Base-by-base conservation (phyloP, 2,113 vertebrate genomes). In the Chloroceryle aenea region DNA sequence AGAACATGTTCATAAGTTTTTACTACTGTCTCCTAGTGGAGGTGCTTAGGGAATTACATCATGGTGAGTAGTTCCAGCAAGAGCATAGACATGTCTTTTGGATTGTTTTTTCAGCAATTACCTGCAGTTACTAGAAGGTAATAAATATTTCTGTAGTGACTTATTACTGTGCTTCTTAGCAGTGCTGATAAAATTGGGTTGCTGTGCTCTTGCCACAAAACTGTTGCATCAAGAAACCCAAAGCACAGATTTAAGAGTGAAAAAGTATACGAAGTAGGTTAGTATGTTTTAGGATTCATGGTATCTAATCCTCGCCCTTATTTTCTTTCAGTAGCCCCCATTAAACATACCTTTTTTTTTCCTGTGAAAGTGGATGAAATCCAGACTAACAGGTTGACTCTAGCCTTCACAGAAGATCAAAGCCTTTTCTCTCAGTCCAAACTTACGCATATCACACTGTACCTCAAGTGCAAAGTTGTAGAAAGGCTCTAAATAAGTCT, bases 21-120 rank as follows among this genome's bases (percentile, higher is more conserved):
- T 97, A 97, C 93, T 96, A 88, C 93, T 97, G 96, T 96, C 94
- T 96, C 90, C 93, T 96, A 85, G 85, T 88, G 90, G 95, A 94
- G 85, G 83, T 76, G 91, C 88, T 78, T 89, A 14, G 97, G 95
- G 97, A 96, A 97, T 97, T 96, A 97, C 97, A 92, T 97, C 97
- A 97, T 95, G 47, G 93, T 90, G 75, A 96, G 82, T 84, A 0
- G 38, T 96, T 96, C 91, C 97, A 97, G 86, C 85, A 89, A 72
- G 91, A 95, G 72, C 15, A 2, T 58, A 93, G 95, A 90, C 69
- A 15, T 88, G 91, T 76, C 74, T 90, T 95, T 93, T 1, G 11
- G 52, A 84, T 74, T 93, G 89, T 95, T 89, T 90, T 82, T 91
- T 77, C 72, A 96, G 75, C 91, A 97, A 96, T 93, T 91, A 93